These are phyloP conservation scores for Oreochromis niloticus DNA, from an alignment of 2,113 vertebrate genomes.

Conservation along the genomic window DNA sequence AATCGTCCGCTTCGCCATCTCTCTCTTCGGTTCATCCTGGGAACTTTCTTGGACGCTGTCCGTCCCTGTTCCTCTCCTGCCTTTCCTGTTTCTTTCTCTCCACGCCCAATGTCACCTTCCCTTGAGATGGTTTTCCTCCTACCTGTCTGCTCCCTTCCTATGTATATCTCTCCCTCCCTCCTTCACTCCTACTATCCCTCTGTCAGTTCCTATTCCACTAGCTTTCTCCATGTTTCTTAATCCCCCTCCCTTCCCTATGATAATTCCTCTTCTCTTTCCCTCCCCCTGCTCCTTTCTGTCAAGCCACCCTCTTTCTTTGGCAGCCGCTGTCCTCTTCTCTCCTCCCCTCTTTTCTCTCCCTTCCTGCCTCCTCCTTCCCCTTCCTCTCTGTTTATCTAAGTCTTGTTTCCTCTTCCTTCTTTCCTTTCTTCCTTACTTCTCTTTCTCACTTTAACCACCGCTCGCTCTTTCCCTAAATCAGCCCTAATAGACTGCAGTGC, in stretches of 20 bases:
- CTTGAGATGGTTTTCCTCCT: background rate
- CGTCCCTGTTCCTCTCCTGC: background rate
- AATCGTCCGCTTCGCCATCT: background rate
- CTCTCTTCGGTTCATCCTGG: background rate
- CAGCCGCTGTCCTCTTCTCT: constrained; percentile 13
- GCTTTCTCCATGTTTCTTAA: constrained; percentile 41
- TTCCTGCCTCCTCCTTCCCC: background rate
- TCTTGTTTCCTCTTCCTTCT: background rate
- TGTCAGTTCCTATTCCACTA: constrained; percentile 42
- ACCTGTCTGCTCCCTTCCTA: constrained; percentile 29
- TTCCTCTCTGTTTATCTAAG: constrained; percentile 4
- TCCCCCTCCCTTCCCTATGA: constrained; percentile 36
- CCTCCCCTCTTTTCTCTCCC: background rate
- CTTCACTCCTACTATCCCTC: constrained; percentile 19
- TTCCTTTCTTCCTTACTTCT: background rate
- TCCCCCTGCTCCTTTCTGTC: constrained; percentile 13
- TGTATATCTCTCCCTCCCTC: background rate
- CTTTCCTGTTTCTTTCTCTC: background rate
- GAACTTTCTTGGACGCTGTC: background rate
- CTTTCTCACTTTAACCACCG: background rate
- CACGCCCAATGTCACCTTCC: constrained; percentile 2
- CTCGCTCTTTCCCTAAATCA: constrained; percentile 19
- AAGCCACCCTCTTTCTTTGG: constrained; percentile 16
- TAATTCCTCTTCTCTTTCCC: constrained; percentile 38
- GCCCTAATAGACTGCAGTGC: constrained; percentile 47